Base-by-base conservation (phyloP, 2,113 vertebrate species). In the Erpornis zantholeuca region DNA sequence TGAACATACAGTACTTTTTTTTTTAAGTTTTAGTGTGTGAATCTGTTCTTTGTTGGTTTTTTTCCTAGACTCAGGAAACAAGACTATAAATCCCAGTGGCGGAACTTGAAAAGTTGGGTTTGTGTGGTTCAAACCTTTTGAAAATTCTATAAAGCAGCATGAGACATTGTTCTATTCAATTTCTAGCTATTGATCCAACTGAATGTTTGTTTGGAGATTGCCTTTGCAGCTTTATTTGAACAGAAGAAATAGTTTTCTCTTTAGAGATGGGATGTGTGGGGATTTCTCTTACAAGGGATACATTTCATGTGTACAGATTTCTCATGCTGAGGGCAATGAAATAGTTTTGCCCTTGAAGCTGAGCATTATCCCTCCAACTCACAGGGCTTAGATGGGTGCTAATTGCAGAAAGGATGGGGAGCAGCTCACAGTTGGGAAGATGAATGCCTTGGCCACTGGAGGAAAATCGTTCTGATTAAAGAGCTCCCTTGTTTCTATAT, bases 131-230 rank as follows among this genome's bases (percentile, higher is more conserved):
- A 94, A 85, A 89, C 88, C 88, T 98, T 98, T 95, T 98, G 94
- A 97, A 97, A 98, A 97, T 97, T 98, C 96, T 97, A 95, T 97
- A 97, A 97, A 97, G 86, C 96, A 94, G 88, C 86, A 78, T 69
- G 85, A 97, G 90, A 89, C 83, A 97, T 96, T 97, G 92, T 97
- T 98, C 92, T 95, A 87, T 98, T 98, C 94, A 97, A 96, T 97
- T 98, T 97, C 92, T 73, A 92, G 65, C 83, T 98, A 97, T 97
- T 97, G 97, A 98, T 98, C 95, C 92, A 59, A 25, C 70, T 61
- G 65, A 97, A 97, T 90, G 94, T 90, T 96, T 97, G 88, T 97
- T 97, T 97, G 88, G 91, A 97, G 94, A 97, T 93, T 97, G 91
- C 68, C 78, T 97, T 94, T 94, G 91, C 86, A 95, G 92, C 87